Evolutionary conservation across 2,113 vertebrate species (phyloP).

Genomic region (Bufo gargarizans): DNA sequence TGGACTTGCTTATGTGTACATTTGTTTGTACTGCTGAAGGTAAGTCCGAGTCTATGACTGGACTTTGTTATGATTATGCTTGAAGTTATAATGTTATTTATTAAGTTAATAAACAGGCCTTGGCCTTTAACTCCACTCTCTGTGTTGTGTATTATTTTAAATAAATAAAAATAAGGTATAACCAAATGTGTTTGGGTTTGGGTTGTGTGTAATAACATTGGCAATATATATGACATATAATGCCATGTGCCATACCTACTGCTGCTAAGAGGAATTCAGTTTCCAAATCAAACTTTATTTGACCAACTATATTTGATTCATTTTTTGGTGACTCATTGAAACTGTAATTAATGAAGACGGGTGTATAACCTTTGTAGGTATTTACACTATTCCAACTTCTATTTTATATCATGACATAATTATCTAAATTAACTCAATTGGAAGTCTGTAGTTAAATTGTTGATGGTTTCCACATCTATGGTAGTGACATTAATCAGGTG

Average conservation of each 20-base stretch:
- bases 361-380: neutral
- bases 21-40: too few relatives aligned
- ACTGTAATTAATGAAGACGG: neutral
- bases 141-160: too few relatives aligned
- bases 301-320: neutral
- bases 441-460: neutral
- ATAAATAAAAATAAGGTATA: too few relatives aligned
- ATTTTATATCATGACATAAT: neutral
- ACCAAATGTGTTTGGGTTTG: too few relatives aligned
- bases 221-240: too few relatives aligned
- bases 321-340: neutral
- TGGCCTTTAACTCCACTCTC: too few relatives aligned
- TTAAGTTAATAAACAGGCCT: too few relatives aligned
- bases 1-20: too few relatives aligned
- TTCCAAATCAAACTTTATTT: neutral
- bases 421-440: neutral
- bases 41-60: too few relatives aligned
- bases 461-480: neutral
- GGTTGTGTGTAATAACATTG: too few relatives aligned
- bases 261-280: neutral
- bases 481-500: neutral
- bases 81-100: too few relatives aligned
- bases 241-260: neutral
- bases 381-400: neutral
- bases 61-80: too few relatives aligned